Evolutionary conservation across 2,888 invertebrate genomes (phyloP), one percentile per base, ranked within the genome.

Genomic region (Gymnoscelis rufifasciata): DNA sequence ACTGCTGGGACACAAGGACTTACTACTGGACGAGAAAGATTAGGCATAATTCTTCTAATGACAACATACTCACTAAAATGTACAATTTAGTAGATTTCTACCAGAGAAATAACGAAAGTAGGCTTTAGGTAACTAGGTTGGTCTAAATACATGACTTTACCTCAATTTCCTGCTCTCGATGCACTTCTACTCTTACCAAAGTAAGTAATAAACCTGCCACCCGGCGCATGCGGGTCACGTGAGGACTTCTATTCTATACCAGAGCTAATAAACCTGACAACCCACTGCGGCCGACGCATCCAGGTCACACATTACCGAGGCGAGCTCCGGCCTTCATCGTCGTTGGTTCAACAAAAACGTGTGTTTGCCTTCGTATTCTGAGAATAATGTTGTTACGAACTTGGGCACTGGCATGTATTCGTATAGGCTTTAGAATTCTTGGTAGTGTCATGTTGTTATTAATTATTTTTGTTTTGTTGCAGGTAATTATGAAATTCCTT

Each of bases 401-500:
- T 5, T 14, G n/a, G 3, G 1, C 13, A 30, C 30, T 8, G 11
- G 12, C 29, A 10, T 13, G 12, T 11, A 1, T 28, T 13, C 3
- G 7, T 0, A 8, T 26, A 8, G 6, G n/a, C n/a, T 7, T 14
- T 5, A 8, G 30, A 12, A 29, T 15, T 35, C 31, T 31, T 6
- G 12, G 24, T 12, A 27, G 12, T 28, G 30, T 31, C 37, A 43
- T 31, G 14, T 1, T 24, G 35, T 39, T 36, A 31, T 35, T 10
- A 42, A 37, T 19, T 38, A 35, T 43, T 27, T 50, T 41, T 46
- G 31, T 38, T 19, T 57, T 55, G 50, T 57, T 57, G 19, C 55
- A 57, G 57, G 57, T 57, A 57, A 47, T 45, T 43, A 6, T 38
- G 31, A 11, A 30, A 38, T 35, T 35, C 35, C 14, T 19, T 6